phyloP scores from a whole-genome alignment of 2,888 invertebrate species.

The Agriopis aurantiaria region DNA sequence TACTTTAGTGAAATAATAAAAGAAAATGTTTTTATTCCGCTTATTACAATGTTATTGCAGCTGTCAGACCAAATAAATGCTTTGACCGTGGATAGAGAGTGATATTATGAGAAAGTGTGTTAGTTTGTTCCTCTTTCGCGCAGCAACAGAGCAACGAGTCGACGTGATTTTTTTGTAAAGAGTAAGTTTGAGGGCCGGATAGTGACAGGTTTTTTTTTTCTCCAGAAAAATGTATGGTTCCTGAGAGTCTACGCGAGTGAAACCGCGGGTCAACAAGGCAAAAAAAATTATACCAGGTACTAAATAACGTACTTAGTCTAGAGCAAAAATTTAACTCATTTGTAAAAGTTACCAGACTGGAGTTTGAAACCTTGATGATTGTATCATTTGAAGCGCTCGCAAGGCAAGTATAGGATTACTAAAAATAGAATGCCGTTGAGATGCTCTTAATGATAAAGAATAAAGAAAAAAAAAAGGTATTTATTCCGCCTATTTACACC shows the following conservation, averaged over 20 bases:
- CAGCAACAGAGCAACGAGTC: no score
- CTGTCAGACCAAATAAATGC: no score
- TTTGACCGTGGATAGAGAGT: no score
- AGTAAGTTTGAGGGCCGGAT: no score
- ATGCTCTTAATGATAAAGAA: slow-evolving; percentile 33
- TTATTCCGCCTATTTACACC: slow-evolving; percentile 32
- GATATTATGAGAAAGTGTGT: no score
- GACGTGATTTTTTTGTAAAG: no score
- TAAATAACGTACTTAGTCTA: not conserved
- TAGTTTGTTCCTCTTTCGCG: no score
- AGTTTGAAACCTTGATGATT: slow-evolving; percentile 30
- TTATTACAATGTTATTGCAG: no score
- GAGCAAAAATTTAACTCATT: slow-evolving; percentile 5
- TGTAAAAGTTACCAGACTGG: slow-evolving; percentile 17
- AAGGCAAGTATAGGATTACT: slow-evolving; percentile 28
- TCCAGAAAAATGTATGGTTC: no score
- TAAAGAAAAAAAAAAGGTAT: slow-evolving; percentile 30
- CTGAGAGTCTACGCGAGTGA: no score
- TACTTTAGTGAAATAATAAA: no score
- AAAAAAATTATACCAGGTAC: not conserved
- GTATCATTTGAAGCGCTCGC: slow-evolving; percentile 29
- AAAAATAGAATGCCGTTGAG: slow-evolving; percentile 34
- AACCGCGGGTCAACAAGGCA: not conserved
- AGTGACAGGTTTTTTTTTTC: not conserved
- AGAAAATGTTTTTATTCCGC: no score